phyloP scores from a whole-genome alignment of 2,113 vertebrate genomes.

The Pica pica region DNA sequence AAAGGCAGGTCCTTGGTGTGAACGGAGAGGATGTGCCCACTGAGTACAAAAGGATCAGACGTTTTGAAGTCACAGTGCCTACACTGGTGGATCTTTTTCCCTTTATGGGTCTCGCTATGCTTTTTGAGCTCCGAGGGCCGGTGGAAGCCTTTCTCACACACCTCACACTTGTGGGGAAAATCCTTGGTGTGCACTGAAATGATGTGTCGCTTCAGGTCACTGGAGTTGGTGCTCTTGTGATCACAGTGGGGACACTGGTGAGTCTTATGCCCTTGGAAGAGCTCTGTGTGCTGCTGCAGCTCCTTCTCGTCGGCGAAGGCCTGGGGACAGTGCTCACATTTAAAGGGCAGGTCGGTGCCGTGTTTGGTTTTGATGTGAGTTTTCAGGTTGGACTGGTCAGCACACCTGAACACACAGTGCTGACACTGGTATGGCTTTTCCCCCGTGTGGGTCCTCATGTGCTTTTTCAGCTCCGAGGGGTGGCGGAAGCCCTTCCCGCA shows the following conservation, averaged over 20 bases:
- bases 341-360: constrained; percentile 89
- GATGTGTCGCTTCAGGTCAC: constrained; percentile 96
- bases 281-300: constrained; percentile 88
- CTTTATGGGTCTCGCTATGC: constrained; percentile 94
- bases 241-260: constrained; percentile 98
- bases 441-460: constrained; percentile 98
- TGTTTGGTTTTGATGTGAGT: constrained; percentile 99
- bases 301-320: constrained; percentile 92
- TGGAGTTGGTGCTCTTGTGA: constrained; percentile 99
- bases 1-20: constrained; percentile 98
- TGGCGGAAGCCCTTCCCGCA: constrained; percentile 98
- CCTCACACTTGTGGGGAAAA: constrained; percentile 97
- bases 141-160: constrained; percentile 98
- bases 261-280: constrained; percentile 97
- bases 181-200: constrained; percentile 99
- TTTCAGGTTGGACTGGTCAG: constrained; percentile 98
- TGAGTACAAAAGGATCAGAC: constrained; percentile 95
- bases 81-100: constrained; percentile 97
- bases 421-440: constrained; percentile 98
- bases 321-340: constrained; percentile 96
- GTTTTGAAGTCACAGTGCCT: constrained; percentile 98
- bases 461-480: constrained; percentile 98
- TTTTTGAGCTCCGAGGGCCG: constrained; percentile 97
- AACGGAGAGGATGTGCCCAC: constrained; percentile 95
- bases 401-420: constrained; percentile 94